Base-by-base conservation (phyloP, 2,888 invertebrate genomes). In the Trissoscelio sp. region DNA sequence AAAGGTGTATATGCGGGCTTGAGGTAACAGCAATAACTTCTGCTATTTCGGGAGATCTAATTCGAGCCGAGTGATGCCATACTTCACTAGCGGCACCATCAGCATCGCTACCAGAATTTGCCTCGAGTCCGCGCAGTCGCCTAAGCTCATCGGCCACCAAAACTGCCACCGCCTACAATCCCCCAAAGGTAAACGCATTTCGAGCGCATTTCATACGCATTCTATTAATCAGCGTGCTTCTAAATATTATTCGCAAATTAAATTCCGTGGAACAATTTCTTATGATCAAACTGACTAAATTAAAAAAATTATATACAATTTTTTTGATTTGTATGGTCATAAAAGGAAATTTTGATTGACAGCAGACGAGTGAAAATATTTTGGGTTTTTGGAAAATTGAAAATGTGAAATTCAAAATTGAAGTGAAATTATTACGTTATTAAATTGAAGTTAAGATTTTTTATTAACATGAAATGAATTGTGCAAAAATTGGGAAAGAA, bases 11-110 rank as follows among this genome's bases (percentile, higher is more conserved):
- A 84, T 46, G 82, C 83, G 73, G 72, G 83, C 81, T 83, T 86
- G 85, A 87, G 87, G 85, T 85, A 85, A 85, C 87, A 85, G 87
- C 87, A 87, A 87, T 87, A 87, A 88, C 87, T 85, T 82, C 83
- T 77, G 85, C 89, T 91, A 91, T 91, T 91, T 91, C 85, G 87
- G 89, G 86, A 83, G 83, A 85, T 90, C 91, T 91, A 91, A 91
- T 87, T 90, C 85, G 83, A 88, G 88, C 83, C 87, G 86, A 87
- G 88, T 90, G 90, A 91, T 90, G 90, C 88, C 89, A 89, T 88
- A 89, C 89, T 89, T 89, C 87, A 85, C 86, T 86, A 88, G 88
- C 87, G 85, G 85, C 83, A 81, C 80, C 82, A 69, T 80, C 83
- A 66, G 83, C 83, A 81, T 62, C 83, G 80, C 78, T 83, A 73